These are phyloP conservation scores for Drosophila ambigua DNA, from an alignment of 1,140 invertebrate genomes.

Conservation along the genomic window DNA sequence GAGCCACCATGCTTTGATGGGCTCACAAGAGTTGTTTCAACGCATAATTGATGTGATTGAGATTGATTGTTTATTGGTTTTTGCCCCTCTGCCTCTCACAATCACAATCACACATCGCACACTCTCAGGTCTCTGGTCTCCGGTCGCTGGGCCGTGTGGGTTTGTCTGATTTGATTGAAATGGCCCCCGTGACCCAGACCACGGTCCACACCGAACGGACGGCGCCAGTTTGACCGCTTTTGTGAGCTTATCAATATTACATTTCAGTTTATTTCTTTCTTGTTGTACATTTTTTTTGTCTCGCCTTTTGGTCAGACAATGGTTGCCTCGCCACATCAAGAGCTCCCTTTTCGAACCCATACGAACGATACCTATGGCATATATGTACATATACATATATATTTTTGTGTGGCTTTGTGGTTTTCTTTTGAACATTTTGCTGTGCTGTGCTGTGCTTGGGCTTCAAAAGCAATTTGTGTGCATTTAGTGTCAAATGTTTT, in stretches of 20 bases:
- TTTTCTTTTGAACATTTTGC: slow-evolving; percentile 52
- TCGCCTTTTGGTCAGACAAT: slow-evolving; percentile 33
- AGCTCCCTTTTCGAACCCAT: slow-evolving; percentile 6
- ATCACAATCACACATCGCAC: neutral
- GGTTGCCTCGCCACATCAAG: slow-evolving; percentile 16
- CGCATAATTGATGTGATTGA: slow-evolving; percentile 82
- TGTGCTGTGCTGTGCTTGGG: slow-evolving; percentile 18
- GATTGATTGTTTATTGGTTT: slow-evolving; percentile 79
- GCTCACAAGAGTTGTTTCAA: slow-evolving; percentile 58
- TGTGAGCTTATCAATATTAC: slow-evolving; percentile 72
- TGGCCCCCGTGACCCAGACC: slow-evolving; percentile 25
- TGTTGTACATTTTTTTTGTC: neutral
- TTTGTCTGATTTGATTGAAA: slow-evolving; percentile 45
- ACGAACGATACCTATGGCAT: neutral
- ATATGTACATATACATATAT: slow-evolving; percentile 4
- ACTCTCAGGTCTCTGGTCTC: neutral
- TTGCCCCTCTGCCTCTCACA: slow-evolving; percentile 36
- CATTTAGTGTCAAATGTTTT: slow-evolving; percentile 74
- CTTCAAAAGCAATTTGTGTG: slow-evolving; percentile 77
- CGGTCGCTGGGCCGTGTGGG: neutral
- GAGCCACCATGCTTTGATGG: slow-evolving; percentile 36
- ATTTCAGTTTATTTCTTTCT: slow-evolving; percentile 55
- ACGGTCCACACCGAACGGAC: slow-evolving; percentile 32
- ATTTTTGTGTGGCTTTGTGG: slow-evolving; percentile 42
- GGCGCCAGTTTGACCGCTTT: slow-evolving; percentile 60